Evolutionary conservation across 1,140 invertebrate genomes (phyloP).

Genomic region (Drosophila paulistorum): DNA sequence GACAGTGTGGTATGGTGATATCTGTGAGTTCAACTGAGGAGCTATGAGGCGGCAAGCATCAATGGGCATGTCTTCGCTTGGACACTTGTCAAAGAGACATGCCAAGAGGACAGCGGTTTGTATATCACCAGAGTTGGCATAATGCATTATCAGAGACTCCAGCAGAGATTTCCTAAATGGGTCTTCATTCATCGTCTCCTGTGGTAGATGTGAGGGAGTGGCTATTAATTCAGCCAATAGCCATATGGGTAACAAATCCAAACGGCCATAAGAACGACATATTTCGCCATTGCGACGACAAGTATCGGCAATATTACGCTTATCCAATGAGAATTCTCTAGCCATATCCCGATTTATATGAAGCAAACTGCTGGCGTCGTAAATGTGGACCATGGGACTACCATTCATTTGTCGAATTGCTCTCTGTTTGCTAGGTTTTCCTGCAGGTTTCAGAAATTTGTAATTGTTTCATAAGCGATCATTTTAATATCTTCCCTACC

Average conservation of each 20-base stretch:
- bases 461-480: neutral
- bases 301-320: conserved; percentile 85
- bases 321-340: conserved; percentile 91
- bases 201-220: conserved; percentile 83
- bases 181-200: conserved; percentile 84
- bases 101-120: conserved; percentile 97
- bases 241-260: conserved; percentile 94
- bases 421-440: conserved; percentile 66
- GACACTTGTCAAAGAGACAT: conserved; percentile 90
- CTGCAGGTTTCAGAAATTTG: neutral
- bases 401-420: conserved; percentile 82
- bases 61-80: conserved; percentile 33
- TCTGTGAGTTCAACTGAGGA: conserved; percentile 85
- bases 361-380: conserved; percentile 90
- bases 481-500: conserved; percentile 35
- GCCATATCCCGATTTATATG: conserved; percentile 91
- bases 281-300: conserved; percentile 91
- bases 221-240: conserved; percentile 89
- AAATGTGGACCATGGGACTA: conserved; percentile 89
- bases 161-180: conserved; percentile 94
- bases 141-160: conserved; percentile 92
- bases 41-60: conserved; percentile 54
- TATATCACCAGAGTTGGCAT: conserved; percentile 91
- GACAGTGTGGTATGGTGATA: conserved; percentile 96
- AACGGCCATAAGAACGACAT: conserved; percentile 89